phyloP scores from a whole-genome alignment of 1,140 invertebrate species.

The Danaus plexippus region DNA sequence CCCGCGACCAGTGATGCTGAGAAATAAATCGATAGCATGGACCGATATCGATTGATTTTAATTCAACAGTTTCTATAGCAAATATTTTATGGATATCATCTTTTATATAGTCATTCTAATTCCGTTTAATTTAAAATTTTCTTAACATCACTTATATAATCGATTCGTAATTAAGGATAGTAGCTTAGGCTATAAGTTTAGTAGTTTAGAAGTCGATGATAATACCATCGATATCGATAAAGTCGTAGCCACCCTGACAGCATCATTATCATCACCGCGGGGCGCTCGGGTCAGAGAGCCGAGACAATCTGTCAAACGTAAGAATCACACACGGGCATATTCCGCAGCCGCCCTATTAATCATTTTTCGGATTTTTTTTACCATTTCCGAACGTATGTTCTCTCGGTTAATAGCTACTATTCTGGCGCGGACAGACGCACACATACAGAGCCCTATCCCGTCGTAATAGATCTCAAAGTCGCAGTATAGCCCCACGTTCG shows the following conservation, averaged over 20 bases:
- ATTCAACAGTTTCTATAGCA: no score
- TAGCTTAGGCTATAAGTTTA: no score
- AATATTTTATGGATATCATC: no score
- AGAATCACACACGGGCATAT: slow-evolving; percentile 63
- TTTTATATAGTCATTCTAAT: no score
- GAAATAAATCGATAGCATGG: slow-evolving; percentile 32
- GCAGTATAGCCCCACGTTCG: slow-evolving; percentile 11
- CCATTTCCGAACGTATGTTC: slow-evolving; percentile 62
- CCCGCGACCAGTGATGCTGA: slow-evolving; percentile 41
- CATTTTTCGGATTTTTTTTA: slow-evolving; percentile 68
- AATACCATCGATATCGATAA: slow-evolving; percentile 51
- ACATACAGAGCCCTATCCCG: slow-evolving; percentile 9
- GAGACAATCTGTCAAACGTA: slow-evolving; percentile 70
- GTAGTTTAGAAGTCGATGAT: slow-evolving; percentile 2
- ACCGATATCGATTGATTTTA: no score
- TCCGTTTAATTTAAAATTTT: no score
- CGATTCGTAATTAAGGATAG: no score
- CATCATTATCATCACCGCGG: slow-evolving; percentile 59
- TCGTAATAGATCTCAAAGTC: slow-evolving; percentile 24
- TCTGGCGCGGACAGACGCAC: slow-evolving; percentile 38
- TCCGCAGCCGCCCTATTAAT: slow-evolving; percentile 63
- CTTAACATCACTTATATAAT: no score
- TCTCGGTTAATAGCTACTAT: slow-evolving; percentile 64
- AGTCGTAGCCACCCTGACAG: slow-evolving; percentile 15
- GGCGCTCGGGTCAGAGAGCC: slow-evolving; percentile 62